These are phyloP conservation scores for Rostratula benghalensis DNA, from an alignment of 2,113 vertebrate genomes.

Conservation along the genomic window DNA sequence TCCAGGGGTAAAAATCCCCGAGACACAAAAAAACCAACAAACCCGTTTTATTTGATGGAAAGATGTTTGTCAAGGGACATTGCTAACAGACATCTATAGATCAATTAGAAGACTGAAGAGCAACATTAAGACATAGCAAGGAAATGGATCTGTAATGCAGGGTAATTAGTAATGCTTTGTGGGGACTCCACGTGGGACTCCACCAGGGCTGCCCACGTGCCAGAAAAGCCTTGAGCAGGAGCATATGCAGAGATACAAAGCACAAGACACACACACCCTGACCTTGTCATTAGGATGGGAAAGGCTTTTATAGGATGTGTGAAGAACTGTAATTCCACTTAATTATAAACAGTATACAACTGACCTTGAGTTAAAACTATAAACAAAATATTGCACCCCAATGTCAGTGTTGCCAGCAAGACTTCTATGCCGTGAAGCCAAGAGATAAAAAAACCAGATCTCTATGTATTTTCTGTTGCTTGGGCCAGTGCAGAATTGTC, in stretches of 20 bases:
- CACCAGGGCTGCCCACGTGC: not conserved
- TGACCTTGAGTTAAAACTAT: not conserved
- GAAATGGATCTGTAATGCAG: not conserved
- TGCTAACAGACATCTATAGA: not conserved
- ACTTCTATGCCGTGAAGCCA: not conserved
- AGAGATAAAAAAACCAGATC: not conserved
- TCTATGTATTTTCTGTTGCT: not conserved
- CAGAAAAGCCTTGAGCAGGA: not conserved
- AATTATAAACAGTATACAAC: not conserved
- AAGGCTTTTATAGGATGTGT: not conserved
- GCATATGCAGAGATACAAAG: not conserved
- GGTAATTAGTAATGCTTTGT: not conserved
- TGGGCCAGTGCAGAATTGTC: not conserved
- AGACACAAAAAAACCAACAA: conserved; percentile 14
- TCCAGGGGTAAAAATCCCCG: conserved; percentile 50
- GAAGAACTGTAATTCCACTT: not conserved
- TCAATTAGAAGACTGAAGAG: not conserved
- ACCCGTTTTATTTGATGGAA: not conserved
- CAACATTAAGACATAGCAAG: not conserved
- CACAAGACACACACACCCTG: accelerated
- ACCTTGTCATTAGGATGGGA: not conserved
- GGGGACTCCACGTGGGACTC: not conserved
- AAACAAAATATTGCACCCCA: not conserved
- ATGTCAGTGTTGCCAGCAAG: not conserved
- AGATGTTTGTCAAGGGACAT: not conserved